Conservation (phyloP, 2,888 invertebrate genomes). For the Hypomecis punctinalis region DNA sequence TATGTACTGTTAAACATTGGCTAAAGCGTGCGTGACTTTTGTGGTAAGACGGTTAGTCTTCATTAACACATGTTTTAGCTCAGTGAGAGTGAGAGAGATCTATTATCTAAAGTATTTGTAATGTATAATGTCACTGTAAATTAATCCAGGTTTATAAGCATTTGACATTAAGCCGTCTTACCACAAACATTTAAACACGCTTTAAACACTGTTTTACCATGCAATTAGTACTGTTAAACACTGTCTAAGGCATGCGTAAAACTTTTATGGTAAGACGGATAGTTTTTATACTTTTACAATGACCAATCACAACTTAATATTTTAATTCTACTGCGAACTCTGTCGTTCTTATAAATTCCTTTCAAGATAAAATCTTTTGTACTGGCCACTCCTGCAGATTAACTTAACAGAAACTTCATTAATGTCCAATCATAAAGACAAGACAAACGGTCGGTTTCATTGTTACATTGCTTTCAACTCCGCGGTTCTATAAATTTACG, state of each 20-base stretch:
- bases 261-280: no score
- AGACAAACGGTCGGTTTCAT: slow-evolving; percentile 18
- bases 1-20: no score
- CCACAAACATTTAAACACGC: no score
- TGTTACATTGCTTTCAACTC: slow-evolving; percentile 22
- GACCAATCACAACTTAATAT: background rate
- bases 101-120: no score
- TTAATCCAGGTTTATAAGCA: background rate
- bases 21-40: no score
- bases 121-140: background rate
- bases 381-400: slow-evolving; percentile 18
- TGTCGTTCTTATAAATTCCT: slow-evolving; percentile 15
- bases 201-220: no score
- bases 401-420: slow-evolving; percentile 26
- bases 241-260: no score
- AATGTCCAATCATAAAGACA: slow-evolving; percentile 24
- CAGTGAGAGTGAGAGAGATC: no score
- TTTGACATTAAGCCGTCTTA: no score
- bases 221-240: no score
- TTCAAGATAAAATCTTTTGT: slow-evolving; percentile 23
- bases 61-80: background rate
- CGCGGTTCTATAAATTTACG: slow-evolving; percentile 18
- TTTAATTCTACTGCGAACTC: slow-evolving; percentile 7
- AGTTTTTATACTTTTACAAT: background rate
- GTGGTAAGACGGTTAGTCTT: no score